Conservation (phyloP, 2,113 vertebrate genomes). For the Neogobius melanostomus region DNA sequence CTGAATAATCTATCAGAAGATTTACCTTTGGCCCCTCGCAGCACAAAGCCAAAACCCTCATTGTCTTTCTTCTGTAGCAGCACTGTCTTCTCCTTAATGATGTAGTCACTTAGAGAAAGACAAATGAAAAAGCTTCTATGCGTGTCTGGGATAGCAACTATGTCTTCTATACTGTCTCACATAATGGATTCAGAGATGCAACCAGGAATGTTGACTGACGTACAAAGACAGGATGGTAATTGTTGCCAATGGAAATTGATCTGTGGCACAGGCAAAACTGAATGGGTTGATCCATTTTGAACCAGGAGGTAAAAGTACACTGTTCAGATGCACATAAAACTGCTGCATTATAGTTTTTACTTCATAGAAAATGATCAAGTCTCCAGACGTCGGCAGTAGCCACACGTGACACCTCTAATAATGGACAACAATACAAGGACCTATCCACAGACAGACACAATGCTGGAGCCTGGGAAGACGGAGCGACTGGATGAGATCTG, state of each 20-base stretch:
- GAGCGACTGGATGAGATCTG: conserved; percentile 21
- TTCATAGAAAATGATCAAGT: conserved; percentile 16
- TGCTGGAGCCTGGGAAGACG: conserved; percentile 16
- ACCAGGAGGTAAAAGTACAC: conserved; percentile 25
- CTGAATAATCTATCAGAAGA: neutral
- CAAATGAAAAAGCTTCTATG: conserved; percentile 46
- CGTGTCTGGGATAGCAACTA: conserved; percentile 39
- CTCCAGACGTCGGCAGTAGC: conserved; percentile 32
- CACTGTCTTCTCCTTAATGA: conserved; percentile 98
- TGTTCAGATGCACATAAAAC: conserved; percentile 51
- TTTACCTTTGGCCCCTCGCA: conserved; percentile 97
- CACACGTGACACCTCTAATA: conserved; percentile 59
- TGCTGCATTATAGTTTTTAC: conserved; percentile 52
- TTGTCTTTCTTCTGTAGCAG: conserved; percentile 99
- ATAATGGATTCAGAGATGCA: conserved; percentile 64
- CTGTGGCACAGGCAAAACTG: conserved; percentile 48
- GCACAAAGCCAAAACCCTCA: conserved; percentile 98
- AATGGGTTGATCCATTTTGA: conserved; percentile 42
- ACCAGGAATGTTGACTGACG: conserved; percentile 46
- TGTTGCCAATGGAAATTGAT: conserved; percentile 46
- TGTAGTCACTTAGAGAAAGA: conserved; percentile 91
- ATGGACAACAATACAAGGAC: conserved; percentile 40
- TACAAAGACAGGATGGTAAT: conserved; percentile 46
- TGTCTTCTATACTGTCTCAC: conserved; percentile 41
- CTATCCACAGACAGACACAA: conserved; percentile 33